Conservation (phyloP, 2,888 invertebrate species). For the Drosophila putrida region DNA sequence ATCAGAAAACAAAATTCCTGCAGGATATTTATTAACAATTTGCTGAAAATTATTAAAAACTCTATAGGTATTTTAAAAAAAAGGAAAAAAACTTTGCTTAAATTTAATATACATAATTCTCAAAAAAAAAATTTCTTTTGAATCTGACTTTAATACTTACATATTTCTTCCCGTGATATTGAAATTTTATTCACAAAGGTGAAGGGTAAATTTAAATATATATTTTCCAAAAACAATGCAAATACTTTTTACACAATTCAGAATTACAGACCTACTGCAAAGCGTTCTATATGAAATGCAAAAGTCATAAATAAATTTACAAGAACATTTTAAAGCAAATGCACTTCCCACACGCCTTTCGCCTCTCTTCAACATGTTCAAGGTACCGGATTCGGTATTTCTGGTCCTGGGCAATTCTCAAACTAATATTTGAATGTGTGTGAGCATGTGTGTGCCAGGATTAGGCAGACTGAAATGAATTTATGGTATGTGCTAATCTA, state of each 20-base stretch:
- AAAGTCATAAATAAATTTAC: conserved; percentile 75
- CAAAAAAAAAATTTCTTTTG: neutral
- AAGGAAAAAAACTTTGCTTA: conserved; percentile 11
- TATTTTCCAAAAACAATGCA: conserved; percentile 54
- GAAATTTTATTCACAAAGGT: conserved; percentile 1
- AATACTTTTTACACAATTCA: conserved; percentile 34
- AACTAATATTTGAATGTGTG: conserved; percentile 46
- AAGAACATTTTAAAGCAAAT: conserved; percentile 55
- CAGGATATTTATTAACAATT: neutral
- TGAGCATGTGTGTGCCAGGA: conserved; percentile 43
- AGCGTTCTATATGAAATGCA: conserved; percentile 42
- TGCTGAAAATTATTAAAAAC: neutral
- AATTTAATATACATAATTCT: neutral
- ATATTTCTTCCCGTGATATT: neutral
- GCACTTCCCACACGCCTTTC: conserved; percentile 2
- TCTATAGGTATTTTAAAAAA: too few species aligned
- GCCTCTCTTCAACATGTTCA: conserved; percentile 14
- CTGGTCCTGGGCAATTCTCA: conserved; percentile 36
- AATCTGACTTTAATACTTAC: neutral
- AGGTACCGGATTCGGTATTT: conserved; percentile 8
- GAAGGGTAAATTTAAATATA: conserved; percentile 35
- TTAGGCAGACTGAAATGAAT: conserved; percentile 73
- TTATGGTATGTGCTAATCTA: conserved; percentile 73
- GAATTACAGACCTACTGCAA: conserved; percentile 23
- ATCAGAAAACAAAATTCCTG: too few species aligned